These are phyloP conservation scores for Bathynomus jamesi DNA, from an alignment of 1,140 invertebrate genomes.

Conservation along the genomic window DNA sequence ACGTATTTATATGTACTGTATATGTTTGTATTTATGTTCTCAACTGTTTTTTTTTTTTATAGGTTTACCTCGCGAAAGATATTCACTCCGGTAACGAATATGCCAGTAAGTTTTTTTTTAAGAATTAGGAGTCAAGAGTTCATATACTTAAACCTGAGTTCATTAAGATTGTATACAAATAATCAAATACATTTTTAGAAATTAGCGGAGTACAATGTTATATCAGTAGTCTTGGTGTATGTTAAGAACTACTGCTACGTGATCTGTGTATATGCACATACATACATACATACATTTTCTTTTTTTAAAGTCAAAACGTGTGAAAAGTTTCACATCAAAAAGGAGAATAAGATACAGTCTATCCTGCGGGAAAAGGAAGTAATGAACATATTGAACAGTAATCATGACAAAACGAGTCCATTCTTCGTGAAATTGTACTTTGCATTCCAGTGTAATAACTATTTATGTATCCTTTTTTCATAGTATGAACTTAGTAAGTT, in stretches of 20 bases:
- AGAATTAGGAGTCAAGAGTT: background rate
- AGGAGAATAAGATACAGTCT: constrained; percentile 87
- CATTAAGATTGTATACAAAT: background rate
- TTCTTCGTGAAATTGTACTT: constrained; percentile 91
- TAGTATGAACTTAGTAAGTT: too few relatives aligned
- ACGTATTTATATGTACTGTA: too few relatives aligned
- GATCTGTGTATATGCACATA: background rate
- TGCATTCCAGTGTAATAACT: constrained; percentile 90
- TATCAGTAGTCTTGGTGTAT: background rate
- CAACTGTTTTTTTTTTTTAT: constrained; percentile 40
- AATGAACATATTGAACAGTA: constrained; percentile 62
- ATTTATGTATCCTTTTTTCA: constrained; percentile 61
- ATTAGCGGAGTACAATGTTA: background rate
- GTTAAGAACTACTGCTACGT: background rate
- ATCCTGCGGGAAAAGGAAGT: constrained; percentile 89
- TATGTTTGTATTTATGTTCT: too few relatives aligned
- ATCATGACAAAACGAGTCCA: constrained; percentile 48
- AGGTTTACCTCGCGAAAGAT: constrained; percentile 87
- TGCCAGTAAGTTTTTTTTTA: constrained; percentile 67
- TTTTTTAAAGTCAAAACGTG: constrained; percentile 84
- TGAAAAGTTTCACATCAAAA: constrained; percentile 83
- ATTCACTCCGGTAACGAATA: constrained; percentile 78
- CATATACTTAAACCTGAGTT: background rate
- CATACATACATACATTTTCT: constrained; percentile 13
- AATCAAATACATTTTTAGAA: background rate